These are phyloP conservation scores for Ommatoiulus sabulosus DNA, from an alignment of 2,888 invertebrate genomes.

Conservation along the genomic window DNA sequence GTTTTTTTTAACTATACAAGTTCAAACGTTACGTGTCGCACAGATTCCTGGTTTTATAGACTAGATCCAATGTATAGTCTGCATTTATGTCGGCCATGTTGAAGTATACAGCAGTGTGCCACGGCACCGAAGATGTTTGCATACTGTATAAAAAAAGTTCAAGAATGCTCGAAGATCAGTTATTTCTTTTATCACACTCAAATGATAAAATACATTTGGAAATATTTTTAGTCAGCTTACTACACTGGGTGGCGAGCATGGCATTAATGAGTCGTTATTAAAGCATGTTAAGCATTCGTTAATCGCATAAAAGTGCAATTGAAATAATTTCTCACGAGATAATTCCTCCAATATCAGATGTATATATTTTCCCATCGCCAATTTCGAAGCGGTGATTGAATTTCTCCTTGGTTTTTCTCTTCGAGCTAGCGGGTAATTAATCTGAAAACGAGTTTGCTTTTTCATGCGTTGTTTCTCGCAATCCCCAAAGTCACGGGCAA, in stretches of 20 bases:
- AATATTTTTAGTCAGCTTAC: no score
- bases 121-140: background rate
- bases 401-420: background rate
- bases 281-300: background rate
- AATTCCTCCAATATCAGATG: background rate
- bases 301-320: conserved; percentile 30
- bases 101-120: background rate
- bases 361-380: background rate
- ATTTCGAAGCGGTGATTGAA: background rate
- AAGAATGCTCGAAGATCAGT: background rate
- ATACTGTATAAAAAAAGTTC: background rate
- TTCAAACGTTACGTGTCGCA: no score
- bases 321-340: conserved; percentile 23
- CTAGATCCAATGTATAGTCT: no score
- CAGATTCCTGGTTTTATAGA: no score
- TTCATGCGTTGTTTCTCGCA: conserved; percentile 17
- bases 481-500: conserved; percentile 39
- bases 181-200: background rate
- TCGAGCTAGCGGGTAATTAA: background rate
- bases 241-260: no score
- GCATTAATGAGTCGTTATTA: no score
- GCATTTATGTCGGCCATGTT: no score
- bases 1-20: background rate
- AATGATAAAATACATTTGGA: no score
- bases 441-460: background rate